These are phyloP conservation scores for Myotis pilosus DNA, from an alignment of 2,797 vertebrate species.

Conservation along the genomic window DNA sequence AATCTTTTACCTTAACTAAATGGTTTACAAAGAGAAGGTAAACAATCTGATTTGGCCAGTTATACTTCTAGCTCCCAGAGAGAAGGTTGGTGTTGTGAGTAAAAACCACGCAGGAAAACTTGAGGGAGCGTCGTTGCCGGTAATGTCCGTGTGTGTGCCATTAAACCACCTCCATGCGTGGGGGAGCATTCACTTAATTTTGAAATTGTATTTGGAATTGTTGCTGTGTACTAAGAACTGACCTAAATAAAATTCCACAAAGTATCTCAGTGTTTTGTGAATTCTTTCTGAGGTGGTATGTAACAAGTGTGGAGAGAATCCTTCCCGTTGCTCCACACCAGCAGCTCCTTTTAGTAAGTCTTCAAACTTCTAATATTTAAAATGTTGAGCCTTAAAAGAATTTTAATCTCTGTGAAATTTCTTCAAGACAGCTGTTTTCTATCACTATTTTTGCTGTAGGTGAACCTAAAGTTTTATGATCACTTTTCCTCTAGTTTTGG, in stretches of 20 bases:
- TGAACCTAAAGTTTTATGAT: neutral
- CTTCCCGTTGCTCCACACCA: neutral
- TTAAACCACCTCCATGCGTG: slow-evolving; percentile 81
- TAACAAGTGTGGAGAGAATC: neutral
- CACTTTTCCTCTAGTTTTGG: neutral
- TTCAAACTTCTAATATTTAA: neutral
- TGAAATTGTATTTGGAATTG: slow-evolving; percentile 86
- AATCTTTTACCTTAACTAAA: slow-evolving; percentile 68
- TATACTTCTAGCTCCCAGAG: slow-evolving; percentile 67
- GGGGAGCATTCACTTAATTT: slow-evolving; percentile 81
- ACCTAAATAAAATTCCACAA: slow-evolving; percentile 86
- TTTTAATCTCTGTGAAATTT: neutral
- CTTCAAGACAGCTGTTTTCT: neutral
- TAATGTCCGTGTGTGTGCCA: slow-evolving; percentile 81
- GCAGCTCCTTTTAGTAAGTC: neutral
- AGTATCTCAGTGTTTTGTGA: slow-evolving; percentile 76
- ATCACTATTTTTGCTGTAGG: neutral
- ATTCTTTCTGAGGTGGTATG: neutral
- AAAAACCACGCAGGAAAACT: slow-evolving; percentile 47
- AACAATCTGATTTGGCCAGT: slow-evolving; percentile 70
- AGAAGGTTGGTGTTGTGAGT: neutral
- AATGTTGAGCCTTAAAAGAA: neutral
- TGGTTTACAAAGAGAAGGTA: slow-evolving; percentile 73
- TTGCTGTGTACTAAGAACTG: slow-evolving; percentile 88
- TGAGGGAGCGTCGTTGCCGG: slow-evolving; percentile 78